phyloP scores from a whole-genome alignment of 2,888 invertebrate genomes.

The Chloroclysta siterata region DNA sequence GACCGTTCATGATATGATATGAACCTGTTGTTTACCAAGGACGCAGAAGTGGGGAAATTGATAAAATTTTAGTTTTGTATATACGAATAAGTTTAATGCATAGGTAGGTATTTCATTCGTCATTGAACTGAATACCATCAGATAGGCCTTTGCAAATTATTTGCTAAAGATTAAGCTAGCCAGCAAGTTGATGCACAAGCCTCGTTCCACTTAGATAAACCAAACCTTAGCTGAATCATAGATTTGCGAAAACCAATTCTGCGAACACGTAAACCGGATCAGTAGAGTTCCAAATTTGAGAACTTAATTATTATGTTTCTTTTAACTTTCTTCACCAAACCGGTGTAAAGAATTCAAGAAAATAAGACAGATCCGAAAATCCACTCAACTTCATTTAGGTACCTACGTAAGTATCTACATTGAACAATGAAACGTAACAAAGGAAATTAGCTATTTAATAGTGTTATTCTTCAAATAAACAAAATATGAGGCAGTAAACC shows the following conservation, averaged over 20 bases:
- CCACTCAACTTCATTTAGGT: no score
- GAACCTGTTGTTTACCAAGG: no score
- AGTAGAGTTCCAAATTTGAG: slow-evolving; percentile 17
- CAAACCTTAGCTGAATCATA: slow-evolving; percentile 30
- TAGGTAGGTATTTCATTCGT: neutral
- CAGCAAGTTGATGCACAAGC: slow-evolving; percentile 10
- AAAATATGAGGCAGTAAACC: slow-evolving; percentile 6
- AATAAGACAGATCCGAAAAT: neutral
- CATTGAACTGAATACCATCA: slow-evolving; percentile 16
- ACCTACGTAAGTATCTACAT: no score
- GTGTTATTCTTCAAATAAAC: neutral
- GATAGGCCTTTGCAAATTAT: slow-evolving; percentile 15
- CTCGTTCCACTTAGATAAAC: slow-evolving; percentile 35
- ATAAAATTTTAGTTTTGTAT: no score
- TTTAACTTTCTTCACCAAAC: slow-evolving; percentile 35
- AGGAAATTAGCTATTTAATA: neutral
- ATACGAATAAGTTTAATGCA: no score
- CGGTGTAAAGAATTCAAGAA: slow-evolving; percentile 6
- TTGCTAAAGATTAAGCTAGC: slow-evolving; percentile 12
- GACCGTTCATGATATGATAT: no score
- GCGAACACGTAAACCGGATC: slow-evolving; percentile 29
- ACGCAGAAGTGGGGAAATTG: no score
- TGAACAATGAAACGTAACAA: neutral
- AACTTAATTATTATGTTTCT: slow-evolving; percentile 32
- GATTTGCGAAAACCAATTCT: slow-evolving; percentile 20